phyloP scores from a whole-genome alignment of 2,797 vertebrate genomes.

The Ceyx erithaca region DNA sequence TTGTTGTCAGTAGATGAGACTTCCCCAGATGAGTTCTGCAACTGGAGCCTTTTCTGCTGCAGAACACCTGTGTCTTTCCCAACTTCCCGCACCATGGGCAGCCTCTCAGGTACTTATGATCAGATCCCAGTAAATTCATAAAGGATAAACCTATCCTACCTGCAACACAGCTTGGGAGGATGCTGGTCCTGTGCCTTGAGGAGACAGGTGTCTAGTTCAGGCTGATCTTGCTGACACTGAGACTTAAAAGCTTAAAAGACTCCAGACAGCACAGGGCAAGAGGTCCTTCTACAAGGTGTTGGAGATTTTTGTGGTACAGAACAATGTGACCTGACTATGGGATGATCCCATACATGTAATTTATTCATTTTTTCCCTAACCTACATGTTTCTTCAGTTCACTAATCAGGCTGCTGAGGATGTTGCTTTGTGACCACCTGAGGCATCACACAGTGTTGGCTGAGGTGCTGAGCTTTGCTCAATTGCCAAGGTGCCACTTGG shows the following conservation, averaged over 20 bases:
- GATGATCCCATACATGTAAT: not conserved
- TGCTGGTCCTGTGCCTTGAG: not conserved
- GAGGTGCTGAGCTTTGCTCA: not conserved
- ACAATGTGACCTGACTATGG: not conserved
- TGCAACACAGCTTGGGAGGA: not conserved
- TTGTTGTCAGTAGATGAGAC: not conserved
- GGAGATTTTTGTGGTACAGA: not conserved
- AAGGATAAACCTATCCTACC: not conserved
- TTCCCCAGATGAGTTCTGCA: not conserved
- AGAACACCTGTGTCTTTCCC: not conserved
- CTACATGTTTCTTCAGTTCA: not conserved
- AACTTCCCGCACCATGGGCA: accelerated
- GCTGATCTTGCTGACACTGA: not conserved
- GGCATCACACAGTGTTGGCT: accelerated
- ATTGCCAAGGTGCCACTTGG: not conserved
- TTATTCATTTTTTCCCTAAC: not conserved
- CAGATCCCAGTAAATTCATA: not conserved
- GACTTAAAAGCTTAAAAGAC: not conserved
- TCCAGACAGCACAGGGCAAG: not conserved
- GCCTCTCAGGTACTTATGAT: not conserved
- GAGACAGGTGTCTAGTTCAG: accelerated
- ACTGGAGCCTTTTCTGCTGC: accelerated
- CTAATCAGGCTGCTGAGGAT: not conserved
- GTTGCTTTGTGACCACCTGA: not conserved
- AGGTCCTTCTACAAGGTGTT: accelerated